Conservation (phyloP, 2,888 invertebrate species). For the Drosophila pseudotalamancana region DNA sequence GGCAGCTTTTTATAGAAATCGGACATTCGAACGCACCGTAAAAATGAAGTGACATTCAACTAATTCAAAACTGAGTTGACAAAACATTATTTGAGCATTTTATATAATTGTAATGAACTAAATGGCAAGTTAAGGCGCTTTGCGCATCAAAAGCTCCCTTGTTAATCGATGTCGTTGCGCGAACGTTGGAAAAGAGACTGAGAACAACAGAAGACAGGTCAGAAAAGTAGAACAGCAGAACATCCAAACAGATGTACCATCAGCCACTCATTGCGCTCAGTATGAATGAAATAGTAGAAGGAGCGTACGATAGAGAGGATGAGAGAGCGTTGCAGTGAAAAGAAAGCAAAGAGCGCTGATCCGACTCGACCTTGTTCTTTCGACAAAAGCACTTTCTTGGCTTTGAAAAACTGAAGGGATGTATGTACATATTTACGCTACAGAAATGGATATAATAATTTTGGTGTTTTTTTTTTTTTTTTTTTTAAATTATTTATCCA, state of each 20-base stretch:
- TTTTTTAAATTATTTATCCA: no score
- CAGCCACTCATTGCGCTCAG: conserved; percentile 25
- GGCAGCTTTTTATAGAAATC: conserved; percentile 46
- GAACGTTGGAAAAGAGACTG: conserved; percentile 76
- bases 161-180: conserved; percentile 62
- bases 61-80: conserved; percentile 18
- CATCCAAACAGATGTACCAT: conserved; percentile 44
- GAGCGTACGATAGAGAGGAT: conserved; percentile 38
- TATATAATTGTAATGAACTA: conserved; percentile 24
- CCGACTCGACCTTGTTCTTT: background rate
- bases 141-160: conserved; percentile 45
- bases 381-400: background rate
- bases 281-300: conserved; percentile 65
- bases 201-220: conserved; percentile 35
- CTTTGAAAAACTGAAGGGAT: no score
- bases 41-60: conserved; percentile 19
- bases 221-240: conserved; percentile 5
- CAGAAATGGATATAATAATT: no score
- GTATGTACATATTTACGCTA: no score
- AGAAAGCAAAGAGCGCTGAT: conserved; percentile 18
- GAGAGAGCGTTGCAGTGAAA: conserved; percentile 24
- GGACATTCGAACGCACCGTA: conserved; percentile 34
- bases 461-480: no score
- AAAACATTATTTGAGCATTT: conserved; percentile 48
- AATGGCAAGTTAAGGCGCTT: conserved; percentile 44